phyloP scores from a whole-genome alignment of 1,140 invertebrate genomes.

The Batillaria attramentaria region DNA sequence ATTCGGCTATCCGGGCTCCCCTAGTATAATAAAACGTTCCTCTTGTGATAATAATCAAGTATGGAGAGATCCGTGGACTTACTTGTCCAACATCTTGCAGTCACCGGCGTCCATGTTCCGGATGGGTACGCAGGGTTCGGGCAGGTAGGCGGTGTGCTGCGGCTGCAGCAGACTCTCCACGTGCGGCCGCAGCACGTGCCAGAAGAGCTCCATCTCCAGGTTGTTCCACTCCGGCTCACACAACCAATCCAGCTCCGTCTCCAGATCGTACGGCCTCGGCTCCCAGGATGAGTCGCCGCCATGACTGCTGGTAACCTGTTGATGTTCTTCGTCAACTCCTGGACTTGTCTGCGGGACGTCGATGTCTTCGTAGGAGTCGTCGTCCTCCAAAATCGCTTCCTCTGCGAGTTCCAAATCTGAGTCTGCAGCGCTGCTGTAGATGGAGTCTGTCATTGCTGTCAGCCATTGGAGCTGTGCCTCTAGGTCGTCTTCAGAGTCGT shows the following conservation, averaged over 20 bases:
- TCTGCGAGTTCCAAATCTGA: neutral
- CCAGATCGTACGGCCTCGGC: neutral
- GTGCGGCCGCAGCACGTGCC: constrained; percentile 27
- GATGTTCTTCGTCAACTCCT: neutral
- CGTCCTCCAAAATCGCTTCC: neutral
- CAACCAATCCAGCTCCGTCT: constrained; percentile 27
- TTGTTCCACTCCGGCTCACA: constrained; percentile 34
- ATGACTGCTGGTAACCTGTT: neutral
- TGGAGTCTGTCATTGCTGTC: neutral
- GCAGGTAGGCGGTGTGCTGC: neutral
- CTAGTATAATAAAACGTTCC: no score
- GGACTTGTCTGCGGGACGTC: neutral
- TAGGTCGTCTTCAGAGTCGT: constrained; percentile 1
- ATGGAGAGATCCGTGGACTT: no score
- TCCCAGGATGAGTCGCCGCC: neutral
- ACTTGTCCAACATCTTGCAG: constrained; percentile 26
- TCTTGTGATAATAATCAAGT: no score
- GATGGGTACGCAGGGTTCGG: constrained; percentile 6
- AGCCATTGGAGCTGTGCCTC: constrained; percentile 4
- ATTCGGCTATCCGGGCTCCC: no score
- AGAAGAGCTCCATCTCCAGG: constrained; percentile 31
- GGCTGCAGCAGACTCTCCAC: constrained; percentile 23
- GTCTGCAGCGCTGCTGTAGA: neutral
- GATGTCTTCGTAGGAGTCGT: neutral
- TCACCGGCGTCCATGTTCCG: neutral